These are phyloP conservation scores for Melanerpes formicivorus DNA, from an alignment of 2,113 vertebrate species.

Conservation along the genomic window DNA sequence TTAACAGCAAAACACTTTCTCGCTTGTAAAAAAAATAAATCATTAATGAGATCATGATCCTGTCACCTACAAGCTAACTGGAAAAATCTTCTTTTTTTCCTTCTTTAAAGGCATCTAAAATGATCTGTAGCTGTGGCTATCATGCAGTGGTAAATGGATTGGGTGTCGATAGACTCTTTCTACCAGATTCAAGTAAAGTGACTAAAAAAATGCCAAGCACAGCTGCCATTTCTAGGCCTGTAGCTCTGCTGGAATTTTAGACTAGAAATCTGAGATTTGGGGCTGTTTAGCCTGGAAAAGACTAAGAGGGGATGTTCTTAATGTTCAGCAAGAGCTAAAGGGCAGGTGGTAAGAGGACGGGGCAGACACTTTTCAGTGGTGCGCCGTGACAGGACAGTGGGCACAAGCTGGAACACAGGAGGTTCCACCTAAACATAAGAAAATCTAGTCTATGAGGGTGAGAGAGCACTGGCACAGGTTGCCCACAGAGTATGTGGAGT, in stretches of 20 bases:
- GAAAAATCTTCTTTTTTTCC: neutral
- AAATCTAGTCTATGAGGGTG: too few relatives aligned
- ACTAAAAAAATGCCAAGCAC: neutral
- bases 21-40: neutral
- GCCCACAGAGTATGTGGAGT: too few relatives aligned
- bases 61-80: neutral
- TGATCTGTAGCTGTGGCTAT: neutral
- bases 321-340: too few relatives aligned
- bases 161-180: neutral
- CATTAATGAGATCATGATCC: neutral
- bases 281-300: too few relatives aligned
- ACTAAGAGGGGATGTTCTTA: too few relatives aligned
- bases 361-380: too few relatives aligned
- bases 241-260: neutral
- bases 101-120: conserved; percentile 32
- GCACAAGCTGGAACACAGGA: too few relatives aligned
- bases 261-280: neutral
- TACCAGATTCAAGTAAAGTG: neutral
- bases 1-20: conserved; percentile 14
- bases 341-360: too few relatives aligned
- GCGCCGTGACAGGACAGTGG: too few relatives aligned
- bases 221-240: neutral
- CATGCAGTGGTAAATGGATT: neutral
- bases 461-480: too few relatives aligned
- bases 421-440: too few relatives aligned